Evolutionary conservation across 2,113 vertebrate species (phyloP).

Genomic region (Zosterops lateralis): DNA sequence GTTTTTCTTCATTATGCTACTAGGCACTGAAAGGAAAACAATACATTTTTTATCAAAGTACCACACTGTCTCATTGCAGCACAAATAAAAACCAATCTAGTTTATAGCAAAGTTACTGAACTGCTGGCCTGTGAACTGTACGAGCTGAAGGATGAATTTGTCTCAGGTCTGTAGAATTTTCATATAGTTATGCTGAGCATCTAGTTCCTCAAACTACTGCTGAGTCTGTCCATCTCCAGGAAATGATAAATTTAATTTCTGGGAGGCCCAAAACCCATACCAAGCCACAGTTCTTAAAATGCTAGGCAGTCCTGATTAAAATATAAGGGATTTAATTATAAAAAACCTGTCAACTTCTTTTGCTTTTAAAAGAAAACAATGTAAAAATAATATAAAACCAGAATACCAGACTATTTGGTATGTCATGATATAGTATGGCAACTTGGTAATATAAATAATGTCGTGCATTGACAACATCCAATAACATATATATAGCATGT

Average conservation of each 20-base stretch:
- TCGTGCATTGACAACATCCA: not conserved
- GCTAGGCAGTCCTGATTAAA: not conserved
- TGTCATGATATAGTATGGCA: not conserved
- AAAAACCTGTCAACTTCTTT: not conserved
- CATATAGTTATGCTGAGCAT: not conserved
- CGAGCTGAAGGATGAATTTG: not conserved
- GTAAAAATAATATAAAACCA: not conserved
- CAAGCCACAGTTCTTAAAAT: not conserved
- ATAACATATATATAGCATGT: not conserved
- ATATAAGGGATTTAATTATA: not conserved
- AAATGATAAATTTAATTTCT: not conserved
- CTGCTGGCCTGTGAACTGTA: not conserved
- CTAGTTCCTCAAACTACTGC: not conserved
- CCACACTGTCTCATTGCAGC: not conserved
- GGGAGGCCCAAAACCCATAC: not conserved
- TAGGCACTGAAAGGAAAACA: not conserved
- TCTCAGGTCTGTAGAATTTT: not conserved
- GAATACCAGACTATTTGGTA: not conserved
- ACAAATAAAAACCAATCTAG: not conserved
- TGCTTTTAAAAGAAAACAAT: not conserved
- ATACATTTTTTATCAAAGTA: constrained; percentile 1
- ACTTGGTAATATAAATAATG: not conserved
- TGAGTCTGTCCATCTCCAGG: not conserved
- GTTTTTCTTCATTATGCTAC: constrained; percentile 11
- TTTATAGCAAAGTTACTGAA: not conserved